Evolutionary conservation across 1,140 invertebrate genomes (phyloP).

Genomic region (Drosophila quadrilineata): DNA sequence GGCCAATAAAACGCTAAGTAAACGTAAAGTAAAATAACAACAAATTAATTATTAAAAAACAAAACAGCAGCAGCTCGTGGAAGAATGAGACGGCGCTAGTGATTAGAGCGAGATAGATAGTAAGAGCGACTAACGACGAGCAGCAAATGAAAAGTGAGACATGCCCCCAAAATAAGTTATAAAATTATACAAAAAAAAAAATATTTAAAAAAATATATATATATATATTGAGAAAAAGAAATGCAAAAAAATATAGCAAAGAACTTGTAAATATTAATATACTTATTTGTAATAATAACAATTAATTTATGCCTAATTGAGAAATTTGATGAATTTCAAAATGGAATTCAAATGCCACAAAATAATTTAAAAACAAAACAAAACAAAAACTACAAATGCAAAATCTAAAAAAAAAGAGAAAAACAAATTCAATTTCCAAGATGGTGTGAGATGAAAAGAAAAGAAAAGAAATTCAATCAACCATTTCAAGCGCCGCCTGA

Average conservation of each 20-base stretch:
- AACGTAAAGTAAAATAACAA: constrained; percentile 28
- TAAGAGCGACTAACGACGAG: not conserved
- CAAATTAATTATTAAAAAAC: constrained; percentile 42
- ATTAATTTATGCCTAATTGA: constrained; percentile 70
- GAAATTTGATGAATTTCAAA: constrained; percentile 46
- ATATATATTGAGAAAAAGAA: too few species aligned
- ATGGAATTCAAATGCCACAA: constrained; percentile 22
- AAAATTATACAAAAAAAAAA: constrained; percentile 2
- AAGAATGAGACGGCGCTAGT: constrained; percentile 10
- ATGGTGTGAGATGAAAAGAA: not conserved
- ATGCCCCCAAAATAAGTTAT: too few species aligned
- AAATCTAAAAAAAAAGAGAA: constrained; percentile 13
- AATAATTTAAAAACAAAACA: constrained; percentile 15
- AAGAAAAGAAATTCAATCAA: constrained; percentile 21
- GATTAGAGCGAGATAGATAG: not conserved
- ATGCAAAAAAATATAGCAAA: constrained; percentile 59
- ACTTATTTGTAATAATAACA: constrained; percentile 45
- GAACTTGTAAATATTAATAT: constrained; percentile 68
- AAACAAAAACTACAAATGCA: constrained; percentile 4
- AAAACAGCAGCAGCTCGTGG: constrained; percentile 14
- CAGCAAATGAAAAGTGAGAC: not conserved
- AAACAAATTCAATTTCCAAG: too few species aligned
- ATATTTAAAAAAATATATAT: too few species aligned
- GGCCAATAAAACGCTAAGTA: constrained; percentile 4
- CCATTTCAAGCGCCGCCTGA: constrained; percentile 29